Base-by-base conservation (phyloP, 2,797 vertebrate species). In the Sparidentex hasta region DNA sequence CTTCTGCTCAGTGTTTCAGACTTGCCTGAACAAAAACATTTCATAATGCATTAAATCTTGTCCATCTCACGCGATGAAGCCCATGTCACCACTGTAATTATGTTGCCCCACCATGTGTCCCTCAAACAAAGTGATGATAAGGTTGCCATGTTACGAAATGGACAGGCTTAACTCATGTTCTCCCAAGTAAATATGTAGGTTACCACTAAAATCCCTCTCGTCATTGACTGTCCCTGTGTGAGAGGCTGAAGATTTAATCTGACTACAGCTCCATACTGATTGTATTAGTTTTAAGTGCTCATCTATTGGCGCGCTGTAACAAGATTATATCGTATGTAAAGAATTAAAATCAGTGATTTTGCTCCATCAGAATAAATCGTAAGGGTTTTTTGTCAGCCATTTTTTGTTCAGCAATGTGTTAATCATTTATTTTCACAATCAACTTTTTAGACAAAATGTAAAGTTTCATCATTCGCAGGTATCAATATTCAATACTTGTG, bases 141-240 rank as follows among this genome's bases (percentile, higher is more conserved):
- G 47, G 33, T 14, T 7, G 2, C 0, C 17, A 0, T 20, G 12
- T 61, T 14, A 48, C 71, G 11, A 67, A 69, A 71, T 52, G 2
- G 66, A 71, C 58, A 48, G 29, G 54, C 46, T 80, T 48, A 41
- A 0, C 29, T 78, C 33, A 11, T 65, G 51, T 78, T 56, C 16
- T 17, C 47, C 65, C 25, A 61, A 68, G 21, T 79, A 71, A 52
- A 68, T 78, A 76, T 80, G 21, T 70, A 50, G 78, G 70, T 80
- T 87, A 61, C 48, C 67, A 33, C 46, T 70, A 76, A 76, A 81
- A 80, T 71, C 73, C 57, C 58, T 20, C 18, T 44, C 11, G 3
- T 67, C 52, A 47, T 27, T 63, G 27, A 63, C 72, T 71, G 17
- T 65, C 13, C 18, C 43, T 23, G 23, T 63, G 43, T 67, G 63